These are phyloP conservation scores for Ctenicera cuprea DNA, from an alignment of 2,888 invertebrate species.

Conservation along the genomic window DNA sequence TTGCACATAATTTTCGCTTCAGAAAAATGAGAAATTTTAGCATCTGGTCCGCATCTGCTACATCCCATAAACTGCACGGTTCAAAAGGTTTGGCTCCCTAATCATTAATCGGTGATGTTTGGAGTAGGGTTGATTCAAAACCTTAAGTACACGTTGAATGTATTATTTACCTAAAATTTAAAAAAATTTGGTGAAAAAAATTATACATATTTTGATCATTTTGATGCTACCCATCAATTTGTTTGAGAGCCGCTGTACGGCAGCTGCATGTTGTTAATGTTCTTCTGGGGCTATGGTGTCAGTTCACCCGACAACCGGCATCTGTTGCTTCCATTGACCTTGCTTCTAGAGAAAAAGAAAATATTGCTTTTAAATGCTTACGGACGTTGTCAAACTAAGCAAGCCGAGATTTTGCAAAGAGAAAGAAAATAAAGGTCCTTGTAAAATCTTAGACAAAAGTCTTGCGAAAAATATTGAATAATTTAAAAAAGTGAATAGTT, in stretches of 20 bases:
- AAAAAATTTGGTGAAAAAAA: neutral
- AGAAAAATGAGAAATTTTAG: conserved; percentile 34
- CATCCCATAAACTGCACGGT: conserved; percentile 37
- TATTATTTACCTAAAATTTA: neutral
- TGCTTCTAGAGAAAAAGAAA: conserved; percentile 36
- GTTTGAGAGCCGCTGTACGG: conserved; percentile 46
- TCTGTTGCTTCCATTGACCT: conserved; percentile 53
- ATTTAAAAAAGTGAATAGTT: no score
- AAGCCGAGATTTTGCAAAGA: neutral
- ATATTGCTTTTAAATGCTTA: conserved; percentile 38
- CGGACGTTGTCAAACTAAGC: neutral
- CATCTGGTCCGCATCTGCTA: conserved; percentile 46
- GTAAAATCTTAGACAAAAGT: no score
- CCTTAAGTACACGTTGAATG: neutral
- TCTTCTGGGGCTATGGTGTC: conserved; percentile 43
- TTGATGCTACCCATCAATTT: conserved; percentile 2
- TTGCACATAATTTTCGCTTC: conserved; percentile 6
- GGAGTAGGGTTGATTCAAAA: neutral
- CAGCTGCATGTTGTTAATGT: conserved; percentile 44
- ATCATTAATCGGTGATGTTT: neutral
- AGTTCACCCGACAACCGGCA: conserved; percentile 41
- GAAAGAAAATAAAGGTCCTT: no score
- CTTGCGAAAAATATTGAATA: no score
- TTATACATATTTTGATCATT: no score
- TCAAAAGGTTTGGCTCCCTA: conserved; percentile 38